These are phyloP conservation scores for Dryomyza anilis DNA, from an alignment of 2,888 invertebrate species.

Conservation along the genomic window DNA sequence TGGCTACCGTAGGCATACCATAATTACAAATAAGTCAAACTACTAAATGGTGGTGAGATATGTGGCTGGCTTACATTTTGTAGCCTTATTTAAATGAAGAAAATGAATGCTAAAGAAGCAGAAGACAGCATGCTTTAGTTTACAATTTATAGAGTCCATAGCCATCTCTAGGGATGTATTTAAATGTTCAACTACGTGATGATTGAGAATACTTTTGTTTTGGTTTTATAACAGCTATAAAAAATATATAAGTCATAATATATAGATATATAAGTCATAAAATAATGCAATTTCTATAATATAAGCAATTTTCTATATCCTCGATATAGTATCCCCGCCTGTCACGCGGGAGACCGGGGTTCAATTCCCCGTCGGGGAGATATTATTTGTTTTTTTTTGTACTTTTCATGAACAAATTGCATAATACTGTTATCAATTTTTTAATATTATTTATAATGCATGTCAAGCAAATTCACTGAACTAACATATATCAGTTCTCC, in stretches of 20 bases:
- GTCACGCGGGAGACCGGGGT: conserved; percentile 58
- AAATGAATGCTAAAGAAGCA: neutral
- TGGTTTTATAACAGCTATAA: too few relatives aligned
- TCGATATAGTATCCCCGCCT: conserved; percentile 52
- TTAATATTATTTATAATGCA: too few relatives aligned
- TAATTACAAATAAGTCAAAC: neutral
- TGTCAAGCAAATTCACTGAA: too few relatives aligned
- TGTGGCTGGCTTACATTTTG: neutral
- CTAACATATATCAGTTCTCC: too few relatives aligned
- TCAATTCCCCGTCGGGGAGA: conserved; percentile 57
- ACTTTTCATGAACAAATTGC: too few relatives aligned
- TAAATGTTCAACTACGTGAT: too few relatives aligned
- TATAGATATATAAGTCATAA: neutral
- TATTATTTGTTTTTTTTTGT: neutral
- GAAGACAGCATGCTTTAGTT: neutral
- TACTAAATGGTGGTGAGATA: neutral
- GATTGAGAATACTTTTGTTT: too few relatives aligned
- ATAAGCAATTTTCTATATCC: neutral
- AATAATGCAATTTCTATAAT: neutral
- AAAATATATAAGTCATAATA: neutral
- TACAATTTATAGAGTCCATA: too few relatives aligned
- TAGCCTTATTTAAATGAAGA: neutral
- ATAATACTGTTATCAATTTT: too few relatives aligned
- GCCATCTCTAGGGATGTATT: too few relatives aligned
- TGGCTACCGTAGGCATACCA: neutral